phyloP scores from a whole-genome alignment of 1,140 invertebrate genomes.

The Drosophila tani region DNA sequence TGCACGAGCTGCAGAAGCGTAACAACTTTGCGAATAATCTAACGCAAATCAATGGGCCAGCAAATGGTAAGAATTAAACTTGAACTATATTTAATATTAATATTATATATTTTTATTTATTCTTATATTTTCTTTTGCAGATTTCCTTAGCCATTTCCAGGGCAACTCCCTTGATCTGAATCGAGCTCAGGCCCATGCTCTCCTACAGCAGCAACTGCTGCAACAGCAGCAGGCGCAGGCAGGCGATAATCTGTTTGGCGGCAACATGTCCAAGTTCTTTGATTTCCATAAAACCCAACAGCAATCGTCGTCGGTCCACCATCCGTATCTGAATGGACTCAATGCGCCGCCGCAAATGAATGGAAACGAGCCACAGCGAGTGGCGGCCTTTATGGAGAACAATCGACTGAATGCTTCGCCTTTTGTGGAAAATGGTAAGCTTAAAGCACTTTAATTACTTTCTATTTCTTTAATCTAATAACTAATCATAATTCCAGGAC shows the following conservation, averaged over 20 bases:
- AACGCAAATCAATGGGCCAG: conserved; percentile 60
- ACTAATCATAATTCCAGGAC: conserved; percentile 25
- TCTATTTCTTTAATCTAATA: neutral
- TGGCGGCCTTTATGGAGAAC: conserved; percentile 67
- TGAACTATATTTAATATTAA: too few species aligned
- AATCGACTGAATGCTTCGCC: conserved; percentile 74
- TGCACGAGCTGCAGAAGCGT: conserved; percentile 81
- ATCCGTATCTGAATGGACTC: conserved; percentile 71
- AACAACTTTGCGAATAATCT: conserved; percentile 69
- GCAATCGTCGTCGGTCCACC: conserved; percentile 64
- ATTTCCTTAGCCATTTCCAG: conserved; percentile 62
- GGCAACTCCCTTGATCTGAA: conserved; percentile 54
- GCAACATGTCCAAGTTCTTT: conserved; percentile 84
- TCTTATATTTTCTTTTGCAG: conserved; percentile 37
- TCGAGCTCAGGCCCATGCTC: conserved; percentile 43
- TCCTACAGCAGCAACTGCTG: conserved; percentile 57
- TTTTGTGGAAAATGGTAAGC: conserved; percentile 72
- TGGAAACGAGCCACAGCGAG: conserved; percentile 64
- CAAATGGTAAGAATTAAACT: too few species aligned
- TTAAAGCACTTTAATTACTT: too few species aligned
- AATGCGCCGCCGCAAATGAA: conserved; percentile 47
- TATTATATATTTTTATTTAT: too few species aligned
- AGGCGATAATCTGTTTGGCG: conserved; percentile 70
- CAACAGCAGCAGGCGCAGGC: conserved; percentile 55
- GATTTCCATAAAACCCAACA: conserved; percentile 84